phyloP scores from a whole-genome alignment of 2,888 invertebrate species.

The Diachrysia chrysitis region DNA sequence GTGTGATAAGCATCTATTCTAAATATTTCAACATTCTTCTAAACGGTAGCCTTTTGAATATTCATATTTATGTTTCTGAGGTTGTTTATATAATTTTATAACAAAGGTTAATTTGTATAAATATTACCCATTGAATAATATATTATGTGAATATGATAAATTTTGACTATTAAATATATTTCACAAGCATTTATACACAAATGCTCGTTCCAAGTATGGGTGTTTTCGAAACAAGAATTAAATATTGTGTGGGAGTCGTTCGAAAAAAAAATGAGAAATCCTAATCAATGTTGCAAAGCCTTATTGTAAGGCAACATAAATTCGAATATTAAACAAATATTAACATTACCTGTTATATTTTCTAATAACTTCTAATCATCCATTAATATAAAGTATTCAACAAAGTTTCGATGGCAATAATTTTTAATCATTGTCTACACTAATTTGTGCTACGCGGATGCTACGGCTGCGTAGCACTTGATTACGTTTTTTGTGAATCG shows the following conservation, averaged over 20 bases:
- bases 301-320: too few relatives aligned
- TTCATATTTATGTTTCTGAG: slow-evolving; percentile 16
- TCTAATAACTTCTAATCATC: too few relatives aligned
- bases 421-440: slow-evolving; percentile 22
- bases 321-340: too few relatives aligned
- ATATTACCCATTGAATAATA: neutral
- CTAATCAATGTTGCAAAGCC: too few relatives aligned
- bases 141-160: neutral
- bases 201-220: too few relatives aligned
- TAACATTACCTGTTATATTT: too few relatives aligned
- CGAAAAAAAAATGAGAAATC: too few relatives aligned
- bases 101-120: neutral
- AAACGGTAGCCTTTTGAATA: slow-evolving; percentile 5
- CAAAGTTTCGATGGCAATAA: neutral
- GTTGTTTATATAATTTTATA: slow-evolving; percentile 14
- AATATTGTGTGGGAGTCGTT: too few relatives aligned
- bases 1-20: slow-evolving; percentile 19
- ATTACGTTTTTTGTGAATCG: neutral
- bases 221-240: too few relatives aligned
- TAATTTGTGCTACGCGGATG: slow-evolving; percentile 47
- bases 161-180: too few relatives aligned
- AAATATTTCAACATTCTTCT: slow-evolving; percentile 15
- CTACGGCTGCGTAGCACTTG: slow-evolving; percentile 51
- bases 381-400: too few relatives aligned
- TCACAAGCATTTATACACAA: too few relatives aligned